Evolutionary conservation across 2,113 vertebrate genomes (phyloP).

Genomic region (Gambusia holbrooki): DNA sequence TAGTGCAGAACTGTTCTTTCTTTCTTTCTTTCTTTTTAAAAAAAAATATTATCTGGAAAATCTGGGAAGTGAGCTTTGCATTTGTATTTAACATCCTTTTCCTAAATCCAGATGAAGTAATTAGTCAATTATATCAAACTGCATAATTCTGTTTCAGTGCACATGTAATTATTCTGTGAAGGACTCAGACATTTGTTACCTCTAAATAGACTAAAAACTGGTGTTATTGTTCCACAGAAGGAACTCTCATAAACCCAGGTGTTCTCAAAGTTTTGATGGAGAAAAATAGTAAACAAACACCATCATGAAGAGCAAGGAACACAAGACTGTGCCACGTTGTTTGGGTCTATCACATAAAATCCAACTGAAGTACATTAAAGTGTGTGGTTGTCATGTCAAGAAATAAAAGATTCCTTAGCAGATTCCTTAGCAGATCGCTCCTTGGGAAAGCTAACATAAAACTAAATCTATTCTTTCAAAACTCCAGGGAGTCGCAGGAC

Average conservation of each 20-base stretch:
- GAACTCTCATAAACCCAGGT: neutral
- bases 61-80: neutral
- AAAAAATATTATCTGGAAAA: no score
- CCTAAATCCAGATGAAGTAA: neutral
- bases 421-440: neutral
- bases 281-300: neutral
- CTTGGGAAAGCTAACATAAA: neutral
- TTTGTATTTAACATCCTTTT: neutral
- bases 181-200: neutral
- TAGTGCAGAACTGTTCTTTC: no score
- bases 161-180: neutral
- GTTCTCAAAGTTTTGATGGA: neutral
- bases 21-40: no score
- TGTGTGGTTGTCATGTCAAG: no score
- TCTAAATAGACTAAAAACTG: neutral
- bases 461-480: neutral
- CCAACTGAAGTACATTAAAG: no score
- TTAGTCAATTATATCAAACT: neutral
- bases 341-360: no score
- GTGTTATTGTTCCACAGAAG: no score
- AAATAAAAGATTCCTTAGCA: neutral
- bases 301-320: neutral
- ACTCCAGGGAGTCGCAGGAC: slow-evolving; percentile 85
- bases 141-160: no score
- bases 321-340: neutral